Conservation (phyloP, 1,140 invertebrate species). For the Helicoverpa zea region DNA sequence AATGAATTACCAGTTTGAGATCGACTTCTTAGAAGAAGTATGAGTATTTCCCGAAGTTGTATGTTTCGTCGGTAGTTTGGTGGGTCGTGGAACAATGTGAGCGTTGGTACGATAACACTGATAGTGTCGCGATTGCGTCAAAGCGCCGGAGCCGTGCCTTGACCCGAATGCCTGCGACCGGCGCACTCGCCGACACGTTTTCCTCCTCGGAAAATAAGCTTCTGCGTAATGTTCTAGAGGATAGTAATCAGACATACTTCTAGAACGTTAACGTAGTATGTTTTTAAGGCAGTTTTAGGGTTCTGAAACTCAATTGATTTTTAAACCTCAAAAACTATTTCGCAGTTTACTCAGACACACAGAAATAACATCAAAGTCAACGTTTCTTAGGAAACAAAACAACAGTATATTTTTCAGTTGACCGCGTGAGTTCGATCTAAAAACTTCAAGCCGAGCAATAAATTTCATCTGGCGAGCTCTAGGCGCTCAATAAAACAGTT, state of each 20-base stretch:
- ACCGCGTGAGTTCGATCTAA: slow-evolving; percentile 34
- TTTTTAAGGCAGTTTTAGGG: background rate
- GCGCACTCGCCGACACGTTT: slow-evolving; percentile 18
- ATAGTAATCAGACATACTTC: background rate
- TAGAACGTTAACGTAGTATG: background rate
- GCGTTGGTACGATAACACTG: slow-evolving; percentile 31
- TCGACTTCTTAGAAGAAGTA: background rate
- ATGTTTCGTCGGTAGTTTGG: too few relatives aligned
- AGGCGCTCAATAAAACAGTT: slow-evolving; percentile 42
- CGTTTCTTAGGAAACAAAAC: slow-evolving; percentile 27
- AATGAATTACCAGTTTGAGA: too few relatives aligned
- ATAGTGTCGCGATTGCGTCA: slow-evolving; percentile 69
- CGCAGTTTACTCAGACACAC: background rate
- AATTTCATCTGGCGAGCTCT: slow-evolving; percentile 26
- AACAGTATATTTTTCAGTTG: slow-evolving; percentile 10
- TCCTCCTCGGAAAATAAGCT: slow-evolving; percentile 22
- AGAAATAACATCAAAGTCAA: slow-evolving; percentile 30
- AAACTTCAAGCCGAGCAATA: slow-evolving; percentile 32
- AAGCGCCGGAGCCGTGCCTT: slow-evolving; percentile 67
- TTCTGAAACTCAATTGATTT: background rate
- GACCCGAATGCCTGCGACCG: slow-evolving; percentile 67
- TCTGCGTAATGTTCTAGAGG: background rate
- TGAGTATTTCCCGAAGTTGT: too few relatives aligned
- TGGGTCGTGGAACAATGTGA: background rate
- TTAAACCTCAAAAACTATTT: background rate